Base-by-base conservation (phyloP, 2,888 invertebrate species). In the Schrankia costaestrigalis region DNA sequence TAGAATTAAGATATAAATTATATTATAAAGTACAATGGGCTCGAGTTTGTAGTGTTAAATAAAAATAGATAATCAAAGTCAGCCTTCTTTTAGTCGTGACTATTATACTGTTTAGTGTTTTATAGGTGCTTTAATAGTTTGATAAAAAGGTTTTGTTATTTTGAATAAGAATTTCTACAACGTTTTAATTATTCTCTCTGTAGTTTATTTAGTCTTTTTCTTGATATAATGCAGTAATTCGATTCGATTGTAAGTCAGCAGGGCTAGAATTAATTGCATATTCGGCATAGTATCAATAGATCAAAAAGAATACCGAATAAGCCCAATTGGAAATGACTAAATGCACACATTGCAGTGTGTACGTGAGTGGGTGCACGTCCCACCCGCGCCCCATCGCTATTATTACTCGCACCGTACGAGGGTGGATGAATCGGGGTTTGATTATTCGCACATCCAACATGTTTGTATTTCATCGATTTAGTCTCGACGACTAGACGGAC, bases 371-470 rank as follows among this genome's bases (percentile, higher is more conserved):
- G 70, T 65, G 72, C 71, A 67, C 66, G 66, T 48, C 51, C 58
- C 64, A 60, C 64, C 67, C 63, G 60, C 62, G 56, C 58, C 63
- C 56, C 66, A 62, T 49, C 69, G 70, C 71, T 75, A 80, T 81
- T 84, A 82, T 81, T 79, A 77, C 78, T 67, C 60, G 68, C 62
- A 60, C 53, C 61, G 63, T 26, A 41, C 46, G 56, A 57, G 63
- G 71, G 76, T 79, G 82, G 78, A 73, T 67, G 73, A 66, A 70
- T 72, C 70, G 71, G 72, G 72, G 71, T 71, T 75, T 76, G 76
- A 81, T 81, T 79, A 83, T 82, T 81, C 81, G 74, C 83, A 77
- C 78, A 84, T 83, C n/a, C 78, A 80, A 80, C 78, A 73, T 82
- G 79, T 78, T 78, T 78, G 78, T 74, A 58, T 76, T 76, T 73